Base-by-base conservation (phyloP, 2,113 vertebrate genomes). In the Micromys minutus region DNA sequence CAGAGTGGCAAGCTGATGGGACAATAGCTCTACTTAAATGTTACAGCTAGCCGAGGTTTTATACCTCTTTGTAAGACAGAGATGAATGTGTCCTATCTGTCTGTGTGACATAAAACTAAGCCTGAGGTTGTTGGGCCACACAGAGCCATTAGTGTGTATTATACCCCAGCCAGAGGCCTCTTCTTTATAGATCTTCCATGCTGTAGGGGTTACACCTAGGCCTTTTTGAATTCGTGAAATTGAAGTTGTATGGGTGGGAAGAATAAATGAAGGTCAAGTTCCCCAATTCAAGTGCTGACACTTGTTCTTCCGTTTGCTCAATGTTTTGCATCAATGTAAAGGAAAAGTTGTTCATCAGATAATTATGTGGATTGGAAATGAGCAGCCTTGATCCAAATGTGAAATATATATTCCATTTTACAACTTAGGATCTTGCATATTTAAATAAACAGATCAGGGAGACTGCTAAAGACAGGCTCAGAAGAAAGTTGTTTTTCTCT, bases 351-450 rank as follows among this genome's bases (percentile, higher is more conserved):
- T 50, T 95, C 76, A 83, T 36, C 7, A 50, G 71, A 94, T 95
- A 93, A 96, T 95, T 76, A 96, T 39, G 87, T 61, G 75, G 79
- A 84, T 93, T 93, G 17, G 50, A 96, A 97, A 96, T 92, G 80
- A 97, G 57, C 75, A 96, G 89, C 85, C 79, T 87, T 96, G 90
- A 97, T 85, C 88, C 39, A 96, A 89, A 96, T 10, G 47, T 89
- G 55, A 96, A 96, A 91, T 91, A 89, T 65, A 96, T 94, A 87
- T 93, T 95, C 84, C 50, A 91, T 77, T 91, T 97, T 76, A 95
- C 84, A 72, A 90, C 75, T 95, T 93, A 88, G 83, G 50, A 93
- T 87, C 90, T 84, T 7, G 2, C 74, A 45, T 47, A 47, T 93
- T 96, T 69, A 95, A 96, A 97, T 81, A 67, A 17, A 76, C 69